phyloP scores from a whole-genome alignment of 2,888 invertebrate genomes.

The Meteorus cinctellus region DNA sequence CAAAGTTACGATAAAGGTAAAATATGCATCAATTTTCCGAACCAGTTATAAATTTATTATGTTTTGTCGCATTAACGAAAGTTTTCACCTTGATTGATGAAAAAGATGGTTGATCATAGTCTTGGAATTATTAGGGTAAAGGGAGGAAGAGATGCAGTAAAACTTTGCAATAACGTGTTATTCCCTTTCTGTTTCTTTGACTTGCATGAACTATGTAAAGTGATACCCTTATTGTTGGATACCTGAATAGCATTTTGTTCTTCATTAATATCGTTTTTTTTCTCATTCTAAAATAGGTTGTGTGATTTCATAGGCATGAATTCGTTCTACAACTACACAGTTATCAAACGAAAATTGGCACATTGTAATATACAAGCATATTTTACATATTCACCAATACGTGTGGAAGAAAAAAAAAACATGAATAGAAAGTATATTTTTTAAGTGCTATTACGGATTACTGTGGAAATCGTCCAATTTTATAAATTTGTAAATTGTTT shows the following conservation, averaged over 20 bases:
- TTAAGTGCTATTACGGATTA: background rate
- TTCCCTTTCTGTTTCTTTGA: conserved; percentile 43
- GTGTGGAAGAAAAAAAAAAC: background rate
- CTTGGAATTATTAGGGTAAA: too few species aligned
- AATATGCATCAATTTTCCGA: conserved; percentile 7
- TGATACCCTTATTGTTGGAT: conserved; percentile 30
- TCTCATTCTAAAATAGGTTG: conserved; percentile 61
- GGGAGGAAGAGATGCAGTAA: too few species aligned
- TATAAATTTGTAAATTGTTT: too few species aligned
- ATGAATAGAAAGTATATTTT: background rate
- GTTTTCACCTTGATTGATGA: too few species aligned
- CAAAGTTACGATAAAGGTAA: conserved; percentile 72
- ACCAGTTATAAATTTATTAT: too few species aligned
- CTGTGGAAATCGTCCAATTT: too few species aligned
- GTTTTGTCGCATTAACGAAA: too few species aligned
- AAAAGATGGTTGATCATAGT: too few species aligned
- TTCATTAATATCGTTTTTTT: conserved; percentile 59
- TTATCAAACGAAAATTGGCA: conserved; percentile 49
- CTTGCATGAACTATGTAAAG: conserved; percentile 3
- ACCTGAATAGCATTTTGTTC: conserved; percentile 47
- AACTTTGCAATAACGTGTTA: too few species aligned
- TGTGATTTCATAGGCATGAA: conserved; percentile 62
- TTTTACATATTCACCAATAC: too few species aligned
- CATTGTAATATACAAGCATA: background rate
- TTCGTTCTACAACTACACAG: conserved; percentile 66